These are phyloP conservation scores for Manacus vitellinus DNA, from an alignment of 2,113 vertebrate genomes.

Conservation along the genomic window DNA sequence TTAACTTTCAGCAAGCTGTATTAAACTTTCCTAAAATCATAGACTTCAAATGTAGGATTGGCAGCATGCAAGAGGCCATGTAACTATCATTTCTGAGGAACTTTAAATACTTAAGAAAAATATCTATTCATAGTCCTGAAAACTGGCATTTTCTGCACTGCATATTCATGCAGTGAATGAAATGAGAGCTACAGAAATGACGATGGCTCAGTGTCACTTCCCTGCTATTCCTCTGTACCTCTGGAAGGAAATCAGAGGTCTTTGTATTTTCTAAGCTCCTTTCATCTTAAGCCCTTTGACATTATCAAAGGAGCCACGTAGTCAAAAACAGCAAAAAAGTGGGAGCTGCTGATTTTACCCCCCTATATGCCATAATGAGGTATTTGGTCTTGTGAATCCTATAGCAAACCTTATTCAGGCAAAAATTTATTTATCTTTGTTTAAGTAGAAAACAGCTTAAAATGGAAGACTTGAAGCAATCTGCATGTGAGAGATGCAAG, in stretches of 20 bases:
- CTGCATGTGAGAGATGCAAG: neutral
- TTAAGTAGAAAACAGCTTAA: neutral
- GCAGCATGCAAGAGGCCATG: neutral
- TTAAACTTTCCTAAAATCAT: neutral
- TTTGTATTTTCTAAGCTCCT: neutral
- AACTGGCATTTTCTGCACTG: neutral
- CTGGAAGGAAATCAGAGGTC: neutral
- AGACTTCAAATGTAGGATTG: neutral
- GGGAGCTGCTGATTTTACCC: neutral
- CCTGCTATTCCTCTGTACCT: neutral
- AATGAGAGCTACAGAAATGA: neutral
- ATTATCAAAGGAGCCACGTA: neutral
- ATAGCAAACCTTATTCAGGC: neutral
- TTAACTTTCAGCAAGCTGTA: neutral
- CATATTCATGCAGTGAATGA: neutral
- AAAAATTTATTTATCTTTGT: neutral
- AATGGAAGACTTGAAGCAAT: neutral
- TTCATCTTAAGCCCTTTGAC: conserved; percentile 4
- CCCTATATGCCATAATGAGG: accelerated
- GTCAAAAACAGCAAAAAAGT: neutral
- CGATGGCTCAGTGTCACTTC: neutral
- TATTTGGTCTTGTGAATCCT: neutral
- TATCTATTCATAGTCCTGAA: neutral
- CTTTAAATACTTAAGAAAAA: neutral
- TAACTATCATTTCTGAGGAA: neutral